These are phyloP conservation scores for Melipona quadrifasciata DNA, from an alignment of 1,140 invertebrate genomes.

Conservation along the genomic window DNA sequence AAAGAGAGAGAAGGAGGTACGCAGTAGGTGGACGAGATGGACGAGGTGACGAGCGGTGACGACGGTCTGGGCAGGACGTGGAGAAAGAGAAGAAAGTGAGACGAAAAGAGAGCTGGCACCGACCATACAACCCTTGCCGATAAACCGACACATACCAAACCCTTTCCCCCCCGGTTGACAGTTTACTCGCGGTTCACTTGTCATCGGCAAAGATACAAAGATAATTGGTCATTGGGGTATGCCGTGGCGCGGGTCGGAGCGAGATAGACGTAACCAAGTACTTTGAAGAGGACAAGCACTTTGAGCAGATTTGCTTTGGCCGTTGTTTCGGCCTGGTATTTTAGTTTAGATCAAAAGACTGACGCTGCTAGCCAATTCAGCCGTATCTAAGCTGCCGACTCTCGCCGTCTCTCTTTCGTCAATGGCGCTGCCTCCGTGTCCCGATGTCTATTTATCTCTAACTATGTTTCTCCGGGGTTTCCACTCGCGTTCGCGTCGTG, in stretches of 20 bases:
- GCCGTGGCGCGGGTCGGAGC: constrained; percentile 67
- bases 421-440: neutral
- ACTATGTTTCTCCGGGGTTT: constrained; percentile 25
- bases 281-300: constrained; percentile 77
- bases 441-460: constrained; percentile 47
- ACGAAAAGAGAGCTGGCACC: constrained; percentile 36
- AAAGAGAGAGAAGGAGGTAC: neutral
- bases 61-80: neutral
- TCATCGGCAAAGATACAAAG: constrained; percentile 80
- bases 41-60: too few species aligned
- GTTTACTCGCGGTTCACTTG: constrained; percentile 78
- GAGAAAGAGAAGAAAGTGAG: constrained; percentile 24
- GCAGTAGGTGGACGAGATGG: neutral
- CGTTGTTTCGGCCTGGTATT: constrained; percentile 81
- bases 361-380: constrained; percentile 77
- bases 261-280: constrained; percentile 73
- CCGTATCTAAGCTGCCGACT: constrained; percentile 76
- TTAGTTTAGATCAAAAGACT: constrained; percentile 82
- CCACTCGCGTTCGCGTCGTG: neutral
- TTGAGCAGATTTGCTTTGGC: constrained; percentile 81
- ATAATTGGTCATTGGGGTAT: constrained; percentile 82
- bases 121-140: constrained; percentile 59
- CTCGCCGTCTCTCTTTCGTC: constrained; percentile 40
- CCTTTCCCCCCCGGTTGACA: constrained; percentile 77
- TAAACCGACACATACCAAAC: constrained; percentile 72